These are phyloP conservation scores for Chaetodon trifascialis DNA, from an alignment of 2,113 vertebrate genomes.

Conservation along the genomic window DNA sequence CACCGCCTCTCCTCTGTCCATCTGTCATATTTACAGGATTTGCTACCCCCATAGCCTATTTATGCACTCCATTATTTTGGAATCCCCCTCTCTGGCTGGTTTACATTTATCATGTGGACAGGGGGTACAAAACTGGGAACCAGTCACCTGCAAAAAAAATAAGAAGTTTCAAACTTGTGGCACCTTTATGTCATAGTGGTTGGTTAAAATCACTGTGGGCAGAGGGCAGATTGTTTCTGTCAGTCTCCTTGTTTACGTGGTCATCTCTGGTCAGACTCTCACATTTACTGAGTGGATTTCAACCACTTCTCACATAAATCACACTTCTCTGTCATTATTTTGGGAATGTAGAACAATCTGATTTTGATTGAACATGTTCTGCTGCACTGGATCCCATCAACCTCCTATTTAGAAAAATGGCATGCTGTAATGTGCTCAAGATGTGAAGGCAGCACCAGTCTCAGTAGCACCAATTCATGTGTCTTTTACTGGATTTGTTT, in stretches of 20 bases:
- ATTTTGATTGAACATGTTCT: neutral
- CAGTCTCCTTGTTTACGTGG: neutral
- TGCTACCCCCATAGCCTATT: conserved; percentile 38
- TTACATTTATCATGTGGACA: conserved; percentile 9
- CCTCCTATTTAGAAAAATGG: neutral
- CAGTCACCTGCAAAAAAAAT: too few relatives aligned
- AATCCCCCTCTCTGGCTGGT: neutral
- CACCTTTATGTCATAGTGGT: neutral
- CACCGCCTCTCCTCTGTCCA: conserved; percentile 42
- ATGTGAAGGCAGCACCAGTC: neutral
- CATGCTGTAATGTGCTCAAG: neutral
- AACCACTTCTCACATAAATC: conserved; percentile 2
- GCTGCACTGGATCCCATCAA: neutral
- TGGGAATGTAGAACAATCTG: neutral
- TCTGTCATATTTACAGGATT: conserved; percentile 62
- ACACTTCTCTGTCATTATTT: neutral
- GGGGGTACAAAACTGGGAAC: neutral
- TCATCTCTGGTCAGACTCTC: neutral
- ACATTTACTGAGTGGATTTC: neutral
- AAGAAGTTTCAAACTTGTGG: neutral
- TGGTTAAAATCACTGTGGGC: conserved; percentile 1
- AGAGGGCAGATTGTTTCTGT: neutral
- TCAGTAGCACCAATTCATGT: neutral
- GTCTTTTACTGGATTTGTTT: neutral
- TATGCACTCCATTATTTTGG: conserved; percentile 40